These are phyloP conservation scores for Formica selysi DNA, from an alignment of 1,140 invertebrate genomes.

Conservation along the genomic window DNA sequence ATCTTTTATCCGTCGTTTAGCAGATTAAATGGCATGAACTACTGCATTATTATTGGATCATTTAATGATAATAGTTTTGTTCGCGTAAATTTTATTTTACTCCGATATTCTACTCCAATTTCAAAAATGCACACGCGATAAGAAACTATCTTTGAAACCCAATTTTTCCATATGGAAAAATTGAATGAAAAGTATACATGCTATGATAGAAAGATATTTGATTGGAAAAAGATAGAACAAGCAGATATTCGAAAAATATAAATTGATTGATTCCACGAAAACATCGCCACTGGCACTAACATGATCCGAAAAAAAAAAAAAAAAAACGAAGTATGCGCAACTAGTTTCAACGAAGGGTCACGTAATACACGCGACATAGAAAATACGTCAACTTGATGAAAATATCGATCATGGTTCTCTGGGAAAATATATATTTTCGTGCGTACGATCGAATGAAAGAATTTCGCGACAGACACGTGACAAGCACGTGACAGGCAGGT, in stretches of 20 bases:
- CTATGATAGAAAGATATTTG: neutral
- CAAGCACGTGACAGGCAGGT: neutral
- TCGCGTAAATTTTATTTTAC: neutral
- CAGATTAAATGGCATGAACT: neutral
- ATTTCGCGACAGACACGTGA: constrained; percentile 6
- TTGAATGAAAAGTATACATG: neutral
- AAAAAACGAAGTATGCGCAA: too few relatives aligned
- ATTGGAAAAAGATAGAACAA: constrained; percentile 10
- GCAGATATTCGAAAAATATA: neutral
- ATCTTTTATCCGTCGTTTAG: neutral
- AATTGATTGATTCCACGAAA: constrained; percentile 21
- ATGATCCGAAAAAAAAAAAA: neutral
- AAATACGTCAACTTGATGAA: constrained; percentile 31
- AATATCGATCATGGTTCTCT: constrained; percentile 46
- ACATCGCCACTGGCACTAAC: neutral
- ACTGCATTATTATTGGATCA: neutral
- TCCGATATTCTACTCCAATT: neutral
- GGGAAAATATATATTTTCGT: constrained; percentile 29
- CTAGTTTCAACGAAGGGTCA: neutral
- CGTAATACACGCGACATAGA: constrained; percentile 2
- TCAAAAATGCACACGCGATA: neutral
- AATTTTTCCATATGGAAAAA: neutral
- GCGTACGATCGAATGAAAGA: constrained; percentile 17
- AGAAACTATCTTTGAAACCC: neutral
- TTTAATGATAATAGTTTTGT: neutral